phyloP scores from a whole-genome alignment of 2,113 vertebrate genomes.

The Lophotis ruficrista region DNA sequence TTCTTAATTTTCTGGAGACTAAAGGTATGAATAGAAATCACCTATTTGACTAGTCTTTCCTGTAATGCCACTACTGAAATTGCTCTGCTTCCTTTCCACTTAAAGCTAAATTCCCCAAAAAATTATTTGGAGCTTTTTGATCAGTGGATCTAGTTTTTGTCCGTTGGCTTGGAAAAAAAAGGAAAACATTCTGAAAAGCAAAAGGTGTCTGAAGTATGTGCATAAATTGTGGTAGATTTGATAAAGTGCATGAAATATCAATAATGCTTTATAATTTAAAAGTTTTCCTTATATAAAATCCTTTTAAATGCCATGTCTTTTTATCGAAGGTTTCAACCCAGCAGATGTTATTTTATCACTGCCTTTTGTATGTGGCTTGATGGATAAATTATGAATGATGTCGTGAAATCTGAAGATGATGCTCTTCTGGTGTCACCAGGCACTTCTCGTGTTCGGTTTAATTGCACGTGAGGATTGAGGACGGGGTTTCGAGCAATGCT shows the following conservation, averaged over 20 bases:
- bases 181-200: background rate
- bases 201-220: background rate
- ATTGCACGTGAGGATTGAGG: constrained; percentile 59
- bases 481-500: constrained; percentile 51
- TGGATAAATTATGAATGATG: constrained; percentile 33
- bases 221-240: background rate
- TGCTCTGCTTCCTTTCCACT: background rate
- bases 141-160: background rate
- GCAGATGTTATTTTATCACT: constrained; percentile 7
- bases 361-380: constrained; percentile 11
- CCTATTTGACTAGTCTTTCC: background rate
- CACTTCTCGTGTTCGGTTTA: constrained; percentile 62
- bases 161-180: background rate
- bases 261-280: background rate
- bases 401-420: constrained; percentile 13
- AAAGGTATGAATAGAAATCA: background rate
- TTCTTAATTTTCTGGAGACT: background rate
- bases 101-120: background rate
- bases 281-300: background rate
- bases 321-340: background rate
- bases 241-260: background rate
- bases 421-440: constrained; percentile 12
- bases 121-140: background rate
- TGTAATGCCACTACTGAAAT: background rate
- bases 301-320: background rate